Conservation (phyloP, 2,113 vertebrate genomes). For the Gopherus evgoodei region DNA sequence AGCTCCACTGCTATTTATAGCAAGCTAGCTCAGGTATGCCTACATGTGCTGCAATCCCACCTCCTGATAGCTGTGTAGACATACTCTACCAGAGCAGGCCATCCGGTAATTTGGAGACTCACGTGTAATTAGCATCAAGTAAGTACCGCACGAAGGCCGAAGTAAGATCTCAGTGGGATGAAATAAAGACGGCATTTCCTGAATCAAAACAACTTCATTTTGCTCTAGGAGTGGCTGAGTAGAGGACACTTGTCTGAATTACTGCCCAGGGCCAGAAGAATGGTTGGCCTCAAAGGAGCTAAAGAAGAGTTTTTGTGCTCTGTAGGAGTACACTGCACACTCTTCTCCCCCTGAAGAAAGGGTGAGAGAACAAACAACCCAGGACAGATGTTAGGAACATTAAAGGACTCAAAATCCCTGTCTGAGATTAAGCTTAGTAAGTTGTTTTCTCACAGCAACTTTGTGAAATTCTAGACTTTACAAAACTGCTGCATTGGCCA, state of each 20-base stretch:
- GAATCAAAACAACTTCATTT: background rate
- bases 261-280: background rate
- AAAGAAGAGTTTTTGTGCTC: background rate
- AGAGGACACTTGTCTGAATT: background rate
- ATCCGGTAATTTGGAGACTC: background rate
- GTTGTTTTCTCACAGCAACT: background rate
- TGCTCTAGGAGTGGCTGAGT: rapidly evolving
- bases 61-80: background rate
- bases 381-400: background rate
- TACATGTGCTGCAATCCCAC: background rate
- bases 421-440: background rate
- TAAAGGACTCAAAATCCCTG: background rate
- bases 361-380: background rate
- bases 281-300: background rate
- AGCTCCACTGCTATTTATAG: background rate
- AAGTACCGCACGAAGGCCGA: too few relatives aligned
- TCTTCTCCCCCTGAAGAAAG: background rate
- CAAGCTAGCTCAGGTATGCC: background rate
- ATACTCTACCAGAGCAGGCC: background rate
- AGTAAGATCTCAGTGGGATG: background rate
- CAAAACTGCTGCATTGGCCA: background rate
- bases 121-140: background rate
- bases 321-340: background rate
- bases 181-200: background rate
- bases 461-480: background rate